phyloP scores from a whole-genome alignment of 2,797 vertebrate species.

The Notamacropus eugenii region DNA sequence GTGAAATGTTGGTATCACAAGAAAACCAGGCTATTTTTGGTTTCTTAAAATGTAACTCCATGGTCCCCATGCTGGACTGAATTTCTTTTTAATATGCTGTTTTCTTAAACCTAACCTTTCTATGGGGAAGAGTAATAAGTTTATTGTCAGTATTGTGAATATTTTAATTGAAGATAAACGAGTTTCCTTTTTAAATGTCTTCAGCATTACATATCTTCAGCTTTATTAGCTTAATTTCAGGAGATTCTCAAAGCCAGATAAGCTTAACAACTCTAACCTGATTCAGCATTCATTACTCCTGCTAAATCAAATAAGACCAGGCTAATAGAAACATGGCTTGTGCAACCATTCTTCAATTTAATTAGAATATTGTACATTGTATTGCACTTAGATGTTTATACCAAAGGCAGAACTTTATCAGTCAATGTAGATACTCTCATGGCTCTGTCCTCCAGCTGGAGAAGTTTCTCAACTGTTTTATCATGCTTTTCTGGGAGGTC shows the following conservation, averaged over 20 bases:
- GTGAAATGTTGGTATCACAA: slow-evolving; percentile 53
- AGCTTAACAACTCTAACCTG: slow-evolving; percentile 64
- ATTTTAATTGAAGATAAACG: slow-evolving; percentile 66
- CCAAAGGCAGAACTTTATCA: slow-evolving; percentile 50
- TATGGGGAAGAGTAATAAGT: neutral
- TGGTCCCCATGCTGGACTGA: neutral
- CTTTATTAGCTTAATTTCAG: slow-evolving; percentile 69
- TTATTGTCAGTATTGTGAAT: slow-evolving; percentile 58
- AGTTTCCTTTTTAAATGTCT: slow-evolving; percentile 67
- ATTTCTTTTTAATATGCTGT: slow-evolving; percentile 32
- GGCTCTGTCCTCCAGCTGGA: slow-evolving; percentile 41
- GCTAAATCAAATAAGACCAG: slow-evolving; percentile 66
- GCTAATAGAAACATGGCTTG: slow-evolving; percentile 31
- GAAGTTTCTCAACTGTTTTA: slow-evolving; percentile 53
- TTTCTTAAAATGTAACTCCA: slow-evolving; percentile 10
- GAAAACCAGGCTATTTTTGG: slow-evolving; percentile 57
- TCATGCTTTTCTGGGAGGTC: slow-evolving; percentile 32
- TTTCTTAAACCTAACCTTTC: slow-evolving; percentile 27
- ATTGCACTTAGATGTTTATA: slow-evolving; percentile 52
- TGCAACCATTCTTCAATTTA: slow-evolving; percentile 64
- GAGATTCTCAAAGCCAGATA: slow-evolving; percentile 47
- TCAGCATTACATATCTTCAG: slow-evolving; percentile 38
- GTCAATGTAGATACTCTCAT: slow-evolving; percentile 51
- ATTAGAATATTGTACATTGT: slow-evolving; percentile 49
- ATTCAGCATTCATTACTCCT: slow-evolving; percentile 65